Evolutionary conservation across 2,797 vertebrate genomes (phyloP), one percentile per base, ranked within the genome.

Genomic region (Alcedo atthis): DNA sequence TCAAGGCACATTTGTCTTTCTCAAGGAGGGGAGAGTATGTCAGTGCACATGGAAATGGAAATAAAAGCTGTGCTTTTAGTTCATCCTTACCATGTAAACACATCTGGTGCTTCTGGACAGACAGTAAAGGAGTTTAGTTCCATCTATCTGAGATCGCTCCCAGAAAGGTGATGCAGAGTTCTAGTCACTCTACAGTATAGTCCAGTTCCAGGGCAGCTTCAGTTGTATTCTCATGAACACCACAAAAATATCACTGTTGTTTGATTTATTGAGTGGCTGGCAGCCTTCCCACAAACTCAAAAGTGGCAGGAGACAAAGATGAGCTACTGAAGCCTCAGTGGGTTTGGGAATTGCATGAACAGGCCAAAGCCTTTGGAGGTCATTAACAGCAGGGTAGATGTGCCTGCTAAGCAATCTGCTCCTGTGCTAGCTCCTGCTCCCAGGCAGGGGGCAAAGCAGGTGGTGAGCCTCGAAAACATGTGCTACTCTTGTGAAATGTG

Each of bases 1-100:
- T 94, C 79, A 85, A 87, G 79, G 85, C 59, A 83, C 42, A 90
- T 93, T 93, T 89, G 40, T 76, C 84, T 92, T 89, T 89, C 79
- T 78, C 3, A 1, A 26, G 57, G n/a, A 89, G 66, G 25, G 33
- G 53, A 81, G 66, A 59, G 43, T 71, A 62, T 59, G 64, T 89
- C 78, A 71, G 5, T 71, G 61, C 21, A 57, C 51, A 59, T 28
- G 76, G 62, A 93, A 93, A 87, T 53, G 55, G 51, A 75, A 89
- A 66, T 59, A 78, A 92, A 93, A 93, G 55, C 66, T 53, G 22
- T 59, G 51, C 45, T 87, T 89, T 81, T 90, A 94, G 82, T 62
- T 35, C 43, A 54, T 79, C 22, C 24, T 28, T 58, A 53, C 46
- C 28, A 54, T 12, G 43, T 62, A 90, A 77, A 51, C 58, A 62